phyloP scores from a whole-genome alignment of 1,140 invertebrate species.

The Brachionus asplanchnoidis region DNA sequence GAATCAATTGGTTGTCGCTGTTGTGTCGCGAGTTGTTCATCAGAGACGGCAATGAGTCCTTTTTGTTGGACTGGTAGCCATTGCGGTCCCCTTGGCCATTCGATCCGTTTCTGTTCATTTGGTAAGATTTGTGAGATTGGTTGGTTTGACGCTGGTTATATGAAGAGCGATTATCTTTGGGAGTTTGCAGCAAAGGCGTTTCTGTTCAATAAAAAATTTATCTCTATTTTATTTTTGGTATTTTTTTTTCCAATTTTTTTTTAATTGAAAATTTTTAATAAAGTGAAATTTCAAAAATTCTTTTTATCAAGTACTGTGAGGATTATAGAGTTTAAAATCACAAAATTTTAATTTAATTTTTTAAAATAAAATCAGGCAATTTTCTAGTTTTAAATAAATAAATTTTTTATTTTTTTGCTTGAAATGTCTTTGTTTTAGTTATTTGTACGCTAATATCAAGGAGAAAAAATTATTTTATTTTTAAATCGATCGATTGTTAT shows the following conservation, averaged over 20 bases:
- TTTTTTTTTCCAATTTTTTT: neutral
- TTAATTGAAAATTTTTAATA: neutral
- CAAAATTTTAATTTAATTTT: too few relatives aligned
- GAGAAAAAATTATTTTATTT: too few relatives aligned
- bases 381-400: too few relatives aligned
- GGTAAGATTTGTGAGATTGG: neutral
- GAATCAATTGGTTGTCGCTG: conserved; percentile 69
- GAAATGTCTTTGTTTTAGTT: too few relatives aligned
- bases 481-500: too few relatives aligned
- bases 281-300: too few relatives aligned
- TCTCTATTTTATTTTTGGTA: neutral
- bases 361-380: too few relatives aligned
- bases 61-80: neutral
- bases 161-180: neutral
- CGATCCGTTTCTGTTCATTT: neutral
- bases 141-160: neutral
- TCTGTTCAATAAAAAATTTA: neutral
- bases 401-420: too few relatives aligned
- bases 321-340: too few relatives aligned
- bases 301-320: too few relatives aligned
- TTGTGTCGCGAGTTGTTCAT: neutral
- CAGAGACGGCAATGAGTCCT: neutral
- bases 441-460: too few relatives aligned
- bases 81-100: neutral
- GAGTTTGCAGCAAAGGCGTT: neutral